Conservation (phyloP, 2,888 invertebrate genomes). For the Drepanosiphum platanoidis region DNA sequence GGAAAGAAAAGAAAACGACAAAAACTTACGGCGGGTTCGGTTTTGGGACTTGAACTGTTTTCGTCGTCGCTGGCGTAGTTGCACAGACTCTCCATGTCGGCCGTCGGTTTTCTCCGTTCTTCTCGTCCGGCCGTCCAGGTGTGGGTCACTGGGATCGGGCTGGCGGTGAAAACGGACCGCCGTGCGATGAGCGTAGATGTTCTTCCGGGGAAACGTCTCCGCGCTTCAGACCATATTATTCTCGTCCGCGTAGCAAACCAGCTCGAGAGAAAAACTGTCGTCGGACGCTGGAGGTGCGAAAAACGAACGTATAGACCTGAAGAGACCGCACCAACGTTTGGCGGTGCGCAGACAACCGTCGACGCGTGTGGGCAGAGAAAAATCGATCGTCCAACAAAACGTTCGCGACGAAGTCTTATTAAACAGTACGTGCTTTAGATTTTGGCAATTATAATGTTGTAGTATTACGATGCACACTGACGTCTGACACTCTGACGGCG, state of each 20-base stretch:
- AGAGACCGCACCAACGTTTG: no score
- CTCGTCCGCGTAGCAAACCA: no score
- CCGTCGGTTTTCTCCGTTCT: background rate
- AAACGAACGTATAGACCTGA: no score
- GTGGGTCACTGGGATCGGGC: background rate
- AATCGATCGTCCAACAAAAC: no score
- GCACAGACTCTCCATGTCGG: constrained; percentile 77
- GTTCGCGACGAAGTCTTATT: background rate
- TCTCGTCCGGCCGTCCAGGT: background rate
- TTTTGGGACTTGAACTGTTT: constrained; percentile 69
- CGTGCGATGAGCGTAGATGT: background rate
- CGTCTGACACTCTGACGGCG: background rate
- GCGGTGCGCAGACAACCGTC: background rate
- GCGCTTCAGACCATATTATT: no score
- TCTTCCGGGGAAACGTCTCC: background rate
- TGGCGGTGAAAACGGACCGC: background rate
- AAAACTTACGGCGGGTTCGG: constrained; percentile 66
- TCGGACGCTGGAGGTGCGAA: no score
- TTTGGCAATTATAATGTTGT: no score
- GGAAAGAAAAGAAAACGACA: background rate
- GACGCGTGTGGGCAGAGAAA: background rate
- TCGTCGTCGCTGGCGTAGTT: constrained; percentile 85
- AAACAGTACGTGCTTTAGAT: no score
- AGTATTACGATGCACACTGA: no score
- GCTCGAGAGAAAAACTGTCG: background rate